Base-by-base conservation (phyloP, 2,113 vertebrate species). In the Todiramphus saurophagus region DNA sequence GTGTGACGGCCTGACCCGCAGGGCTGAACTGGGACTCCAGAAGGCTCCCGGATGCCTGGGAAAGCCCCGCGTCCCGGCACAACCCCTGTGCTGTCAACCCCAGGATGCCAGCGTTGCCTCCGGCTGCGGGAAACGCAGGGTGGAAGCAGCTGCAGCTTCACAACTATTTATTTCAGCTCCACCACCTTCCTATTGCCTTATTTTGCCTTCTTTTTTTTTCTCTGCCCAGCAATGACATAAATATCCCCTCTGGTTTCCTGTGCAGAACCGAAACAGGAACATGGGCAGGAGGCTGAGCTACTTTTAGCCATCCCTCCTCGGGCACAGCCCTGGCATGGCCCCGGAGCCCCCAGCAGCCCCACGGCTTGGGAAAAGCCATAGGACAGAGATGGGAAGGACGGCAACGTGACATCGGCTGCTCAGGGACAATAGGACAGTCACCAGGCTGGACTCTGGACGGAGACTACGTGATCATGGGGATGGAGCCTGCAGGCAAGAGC, bases 231-330 rank as follows among this genome's bases (percentile, higher is more conserved):
- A 39, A 17, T 70, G 89, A 93, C 84, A 96, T 41, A 96, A 97
- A 96, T 90, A 96, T 81, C 77, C 89, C 75, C 58, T 70, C 67
- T 70, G 60, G 88, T 84, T 97, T 97, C 95, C 95, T 95, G 83
- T 27, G 67, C 72, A 68, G 72, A 96, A 84, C 63, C 3, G 27
- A 91, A 97, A 96, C 89, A 89, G 89, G 95, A 97, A 94, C 70
- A 63, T 0, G 1, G 62, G 46, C 82, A 82, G 23, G 10, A 90
- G 73, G 53, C 5, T 59, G 43, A 87, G 33, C 78, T 89, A 59
- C 80, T 94, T 95, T 79, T 90, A 95, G 79, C 72, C 0, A 0
- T 31, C 7, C 7, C 68, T 75, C 43, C 3, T 23, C 2, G 0
- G 44, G 63, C 79, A 89, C 15, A 77, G 50, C 30, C 14, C 64